These are phyloP conservation scores for Epicauta chinensis DNA, from an alignment of 1,140 invertebrate species.

Conservation along the genomic window DNA sequence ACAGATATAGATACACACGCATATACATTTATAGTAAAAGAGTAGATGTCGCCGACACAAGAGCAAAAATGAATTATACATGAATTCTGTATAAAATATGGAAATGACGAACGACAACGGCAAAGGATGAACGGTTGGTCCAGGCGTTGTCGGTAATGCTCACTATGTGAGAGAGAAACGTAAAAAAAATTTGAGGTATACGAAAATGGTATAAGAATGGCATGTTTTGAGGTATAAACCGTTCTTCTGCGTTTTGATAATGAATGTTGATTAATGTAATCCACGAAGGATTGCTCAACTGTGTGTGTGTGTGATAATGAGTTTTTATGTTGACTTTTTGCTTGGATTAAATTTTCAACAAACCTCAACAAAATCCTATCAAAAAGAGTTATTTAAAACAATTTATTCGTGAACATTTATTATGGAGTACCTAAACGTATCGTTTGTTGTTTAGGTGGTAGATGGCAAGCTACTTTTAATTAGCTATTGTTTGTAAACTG, in stretches of 20 bases:
- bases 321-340: not conserved
- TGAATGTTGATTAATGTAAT: constrained; percentile 16
- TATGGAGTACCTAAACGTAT: too few relatives aligned
- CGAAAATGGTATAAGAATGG: not conserved
- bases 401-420: too few relatives aligned
- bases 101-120: constrained; percentile 26
- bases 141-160: constrained; percentile 8
- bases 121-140: not conserved
- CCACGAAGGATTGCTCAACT: constrained; percentile 4
- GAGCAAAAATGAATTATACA: constrained; percentile 32
- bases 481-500: too few relatives aligned
- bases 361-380: too few relatives aligned
- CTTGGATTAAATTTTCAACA: too few relatives aligned
- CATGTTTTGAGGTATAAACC: too few relatives aligned
- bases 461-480: too few relatives aligned
- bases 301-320: not conserved
- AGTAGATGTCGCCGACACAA: not conserved
- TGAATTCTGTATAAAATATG: constrained; percentile 30
- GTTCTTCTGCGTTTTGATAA: not conserved
- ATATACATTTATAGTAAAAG: too few relatives aligned
- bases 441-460: too few relatives aligned
- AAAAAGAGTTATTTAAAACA: too few relatives aligned
- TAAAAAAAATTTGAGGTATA: not conserved
- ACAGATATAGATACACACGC: not conserved
- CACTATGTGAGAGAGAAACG: not conserved